These are phyloP conservation scores for Chironomus riparius DNA, from an alignment of 2,888 invertebrate genomes.

Conservation along the genomic window DNA sequence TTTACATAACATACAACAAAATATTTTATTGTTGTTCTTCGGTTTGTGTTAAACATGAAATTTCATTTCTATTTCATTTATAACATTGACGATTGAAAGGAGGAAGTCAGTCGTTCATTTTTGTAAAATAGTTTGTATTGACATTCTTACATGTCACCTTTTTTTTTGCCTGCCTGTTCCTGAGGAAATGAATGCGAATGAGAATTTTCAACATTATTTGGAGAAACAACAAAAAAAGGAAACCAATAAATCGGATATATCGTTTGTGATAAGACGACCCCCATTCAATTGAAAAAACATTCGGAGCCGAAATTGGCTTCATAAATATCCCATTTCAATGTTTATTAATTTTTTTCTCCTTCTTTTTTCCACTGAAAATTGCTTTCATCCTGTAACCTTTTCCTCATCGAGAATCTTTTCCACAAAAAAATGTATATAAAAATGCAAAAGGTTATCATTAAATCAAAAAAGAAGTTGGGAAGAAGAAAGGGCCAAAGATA, in stretches of 20 bases:
- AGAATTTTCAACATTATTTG: background rate
- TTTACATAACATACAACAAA: background rate
- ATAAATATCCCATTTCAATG: slow-evolving; percentile 26
- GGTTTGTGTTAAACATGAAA: background rate
- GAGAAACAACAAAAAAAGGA: slow-evolving; percentile 5
- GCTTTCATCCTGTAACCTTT: slow-evolving; percentile 26
- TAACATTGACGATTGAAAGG: background rate
- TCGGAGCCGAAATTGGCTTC: slow-evolving; percentile 18
- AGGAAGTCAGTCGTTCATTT: background rate
- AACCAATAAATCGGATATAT: slow-evolving; percentile 25
- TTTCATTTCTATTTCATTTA: background rate
- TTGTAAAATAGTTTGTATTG: slow-evolving; percentile 23
- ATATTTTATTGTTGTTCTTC: slow-evolving; percentile 18
- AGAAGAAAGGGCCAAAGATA: no score
- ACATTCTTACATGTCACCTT: slow-evolving; percentile 20
- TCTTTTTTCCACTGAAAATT: background rate
- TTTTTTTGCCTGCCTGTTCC: background rate
- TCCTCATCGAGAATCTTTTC: background rate
- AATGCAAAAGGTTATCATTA: slow-evolving; percentile 24
- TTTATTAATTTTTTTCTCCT: slow-evolving; percentile 21
- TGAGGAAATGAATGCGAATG: background rate
- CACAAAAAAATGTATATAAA: background rate
- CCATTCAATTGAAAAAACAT: slow-evolving; percentile 5
- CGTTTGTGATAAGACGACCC: slow-evolving; percentile 15
- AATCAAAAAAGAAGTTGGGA: background rate